Percentiles rank a stretch among this genome's conserved stretches.
These are phyloP conservation scores for Conger conger DNA, from an alignment of 2,113 vertebrate genomes.

Conservation along the genomic window DNA sequence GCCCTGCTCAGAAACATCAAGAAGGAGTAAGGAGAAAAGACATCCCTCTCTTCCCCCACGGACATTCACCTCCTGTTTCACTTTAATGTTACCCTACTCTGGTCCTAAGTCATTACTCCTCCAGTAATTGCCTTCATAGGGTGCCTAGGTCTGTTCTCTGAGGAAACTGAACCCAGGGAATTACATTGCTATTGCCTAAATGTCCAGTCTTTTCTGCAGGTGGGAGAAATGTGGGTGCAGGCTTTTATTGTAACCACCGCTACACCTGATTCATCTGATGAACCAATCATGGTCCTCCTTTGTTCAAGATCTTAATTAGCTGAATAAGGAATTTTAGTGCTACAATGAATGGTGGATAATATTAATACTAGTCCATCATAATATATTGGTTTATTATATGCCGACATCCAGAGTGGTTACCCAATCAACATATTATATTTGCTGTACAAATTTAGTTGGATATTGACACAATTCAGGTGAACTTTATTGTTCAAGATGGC, in stretches of 20 bases:
- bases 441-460: not conserved
- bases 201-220: not conserved
- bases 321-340: not conserved
- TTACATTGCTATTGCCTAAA: not conserved
- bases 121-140: not conserved
- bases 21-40: constrained; percentile 62
- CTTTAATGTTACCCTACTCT: not conserved
- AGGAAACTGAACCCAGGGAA: not conserved
- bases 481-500: not conserved
- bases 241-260: not conserved
- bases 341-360: not conserved
- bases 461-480: not conserved
- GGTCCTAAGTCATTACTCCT: too few relatives aligned
- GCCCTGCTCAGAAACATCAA: constrained; percentile 71
- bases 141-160: not conserved
- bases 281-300: too few relatives aligned
- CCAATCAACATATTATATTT: not conserved
- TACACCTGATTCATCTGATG: not conserved
- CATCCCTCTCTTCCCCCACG: not conserved
- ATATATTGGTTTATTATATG: not conserved
- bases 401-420: not conserved
- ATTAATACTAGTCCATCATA: too few relatives aligned
- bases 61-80: not conserved
- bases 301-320: not conserved
- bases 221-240: not conserved